A percentile compares a stretch with the other conserved stretches of the same genome.
These are phyloP conservation scores for Pollenia griseotomentosa DNA, from an alignment of 2,888 invertebrate genomes.

Conservation along the genomic window DNA sequence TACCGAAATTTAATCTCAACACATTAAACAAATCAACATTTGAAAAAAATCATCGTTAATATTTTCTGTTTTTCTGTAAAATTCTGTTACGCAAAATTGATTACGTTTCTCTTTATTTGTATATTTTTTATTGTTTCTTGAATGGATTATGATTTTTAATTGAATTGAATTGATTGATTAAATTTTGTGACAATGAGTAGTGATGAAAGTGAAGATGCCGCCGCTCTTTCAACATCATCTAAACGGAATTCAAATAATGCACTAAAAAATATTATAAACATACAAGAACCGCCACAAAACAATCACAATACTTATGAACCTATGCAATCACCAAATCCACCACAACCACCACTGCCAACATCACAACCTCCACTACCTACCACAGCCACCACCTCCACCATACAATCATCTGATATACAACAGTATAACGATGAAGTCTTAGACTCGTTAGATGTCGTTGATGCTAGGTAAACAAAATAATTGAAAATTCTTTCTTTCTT, in stretches of 20 bases:
- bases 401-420: slow-evolving; percentile 79
- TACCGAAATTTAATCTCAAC: slow-evolving; percentile 27
- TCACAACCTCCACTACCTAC: slow-evolving; percentile 69
- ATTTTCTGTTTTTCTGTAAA: slow-evolving; percentile 11
- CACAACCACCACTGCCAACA: slow-evolving; percentile 73
- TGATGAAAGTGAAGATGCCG: slow-evolving; percentile 78
- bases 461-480: slow-evolving; percentile 80
- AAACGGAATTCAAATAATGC: slow-evolving; percentile 79
- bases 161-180: slow-evolving; percentile 65
- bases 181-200: slow-evolving; percentile 73
- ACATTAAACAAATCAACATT: slow-evolving; percentile 28
- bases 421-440: slow-evolving; percentile 78
- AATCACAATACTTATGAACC: slow-evolving; percentile 73
- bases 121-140: slow-evolving; percentile 71
- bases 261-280: slow-evolving; percentile 74
- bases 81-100: slow-evolving; percentile 40
- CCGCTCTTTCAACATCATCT: slow-evolving; percentile 77
- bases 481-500: slow-evolving; percentile 8
- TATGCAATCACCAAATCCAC: slow-evolving; percentile 76
- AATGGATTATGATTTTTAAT: slow-evolving; percentile 72
- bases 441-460: slow-evolving; percentile 82
- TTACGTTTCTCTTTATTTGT: slow-evolving; percentile 61
- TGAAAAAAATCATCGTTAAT: slow-evolving; percentile 3
- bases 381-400: slow-evolving; percentile 78
- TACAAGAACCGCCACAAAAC: slow-evolving; percentile 77